Conservation (phyloP, 2,888 invertebrate species). For the Cephus sareptanus region DNA sequence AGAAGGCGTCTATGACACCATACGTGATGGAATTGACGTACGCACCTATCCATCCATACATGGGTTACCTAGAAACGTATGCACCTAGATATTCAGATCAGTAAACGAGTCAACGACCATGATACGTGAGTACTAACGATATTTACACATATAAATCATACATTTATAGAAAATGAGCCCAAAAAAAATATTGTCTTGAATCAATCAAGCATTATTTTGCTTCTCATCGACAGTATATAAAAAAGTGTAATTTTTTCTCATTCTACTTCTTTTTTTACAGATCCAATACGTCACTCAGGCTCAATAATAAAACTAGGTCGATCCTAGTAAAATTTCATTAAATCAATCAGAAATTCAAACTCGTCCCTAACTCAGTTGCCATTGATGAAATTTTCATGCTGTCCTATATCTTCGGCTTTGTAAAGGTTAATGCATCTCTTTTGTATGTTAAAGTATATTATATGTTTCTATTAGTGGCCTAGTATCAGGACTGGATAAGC, state of each 20-base stretch:
- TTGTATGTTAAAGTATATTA: neutral
- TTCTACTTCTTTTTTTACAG: neutral
- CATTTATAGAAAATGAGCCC: neutral
- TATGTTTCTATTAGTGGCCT: conserved; percentile 6
- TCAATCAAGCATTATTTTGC: neutral
- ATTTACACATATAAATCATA: neutral
- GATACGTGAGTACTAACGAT: neutral
- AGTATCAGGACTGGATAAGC: neutral
- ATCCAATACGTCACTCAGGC: neutral
- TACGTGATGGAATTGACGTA: neutral
- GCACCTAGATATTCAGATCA: neutral
- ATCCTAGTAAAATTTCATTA: neutral
- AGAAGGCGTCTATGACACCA: neutral
- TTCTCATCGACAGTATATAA: neutral
- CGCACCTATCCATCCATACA: neutral
- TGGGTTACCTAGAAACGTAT: neutral
- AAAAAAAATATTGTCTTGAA: neutral
- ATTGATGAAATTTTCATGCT: neutral
- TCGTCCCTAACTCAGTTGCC: neutral
- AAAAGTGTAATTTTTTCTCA: neutral
- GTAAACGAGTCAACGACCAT: neutral
- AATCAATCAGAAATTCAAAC: neutral
- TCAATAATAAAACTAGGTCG: neutral
- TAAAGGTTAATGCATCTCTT: neutral
- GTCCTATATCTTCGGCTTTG: neutral